These are phyloP conservation scores for Leucophenga varia DNA, from an alignment of 1,140 invertebrate genomes.

Conservation along the genomic window DNA sequence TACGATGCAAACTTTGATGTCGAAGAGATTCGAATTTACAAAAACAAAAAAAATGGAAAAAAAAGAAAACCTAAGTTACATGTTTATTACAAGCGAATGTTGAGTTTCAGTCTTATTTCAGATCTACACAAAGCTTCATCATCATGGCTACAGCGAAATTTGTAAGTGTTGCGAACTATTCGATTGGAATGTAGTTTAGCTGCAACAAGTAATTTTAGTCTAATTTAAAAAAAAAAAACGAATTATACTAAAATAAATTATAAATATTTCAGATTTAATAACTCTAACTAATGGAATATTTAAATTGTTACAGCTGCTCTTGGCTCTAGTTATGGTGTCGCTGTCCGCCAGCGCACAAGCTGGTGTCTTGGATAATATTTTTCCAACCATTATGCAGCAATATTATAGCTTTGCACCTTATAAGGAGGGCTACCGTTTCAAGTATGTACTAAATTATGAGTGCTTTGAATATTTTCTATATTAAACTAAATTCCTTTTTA, in stretches of 20 bases:
- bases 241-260: background rate
- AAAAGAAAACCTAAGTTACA: background rate
- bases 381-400: constrained; percentile 25
- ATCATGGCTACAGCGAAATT: constrained; percentile 49
- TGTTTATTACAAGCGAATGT: constrained; percentile 25
- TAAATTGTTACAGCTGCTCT: constrained; percentile 26
- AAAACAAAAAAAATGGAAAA: no score
- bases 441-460: constrained; percentile 17
- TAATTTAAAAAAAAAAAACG: constrained; percentile 6
- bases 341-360: constrained; percentile 33
- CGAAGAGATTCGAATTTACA: no score
- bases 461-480: no score
- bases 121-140: constrained; percentile 43
- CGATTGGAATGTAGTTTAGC: constrained; percentile 15
- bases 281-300: background rate
- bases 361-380: constrained; percentile 30
- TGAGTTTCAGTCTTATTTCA: constrained; percentile 41
- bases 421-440: constrained; percentile 42
- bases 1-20: no score
- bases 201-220: constrained; percentile 23
- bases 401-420: constrained; percentile 25
- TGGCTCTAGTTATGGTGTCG: constrained; percentile 32
- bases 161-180: constrained; percentile 34
- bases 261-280: background rate
- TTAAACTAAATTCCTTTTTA: background rate